A percentile compares a stretch with the other conserved stretches of the same genome.
phyloP scores from a whole-genome alignment of 92 coral and sea anemone genomes.

The Metridium senile region DNA sequence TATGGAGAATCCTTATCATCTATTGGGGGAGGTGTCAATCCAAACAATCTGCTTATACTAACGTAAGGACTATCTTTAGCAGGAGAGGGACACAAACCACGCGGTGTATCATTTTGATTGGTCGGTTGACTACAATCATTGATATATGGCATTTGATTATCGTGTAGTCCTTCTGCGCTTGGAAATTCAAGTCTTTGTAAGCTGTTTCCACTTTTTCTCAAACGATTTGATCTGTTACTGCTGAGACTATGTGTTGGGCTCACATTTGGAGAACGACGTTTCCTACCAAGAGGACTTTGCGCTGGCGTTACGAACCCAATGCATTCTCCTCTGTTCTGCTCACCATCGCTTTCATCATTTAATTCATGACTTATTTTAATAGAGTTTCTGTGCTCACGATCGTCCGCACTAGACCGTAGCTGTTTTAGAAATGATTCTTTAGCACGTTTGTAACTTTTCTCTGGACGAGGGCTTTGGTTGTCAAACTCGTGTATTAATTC shows the following conservation, averaged over 20 bases:
- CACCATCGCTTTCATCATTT: not conserved
- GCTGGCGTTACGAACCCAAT: constrained; percentile 20
- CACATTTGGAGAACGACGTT: constrained; percentile 20
- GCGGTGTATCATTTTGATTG: constrained; percentile 10
- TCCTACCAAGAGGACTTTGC: constrained; percentile 18
- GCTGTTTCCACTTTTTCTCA: constrained; percentile 2
- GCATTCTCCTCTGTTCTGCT: not conserved
- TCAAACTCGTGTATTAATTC: constrained; percentile 1
- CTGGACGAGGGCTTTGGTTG: constrained; percentile 1
- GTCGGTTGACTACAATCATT: not conserved
- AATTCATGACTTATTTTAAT: not conserved
- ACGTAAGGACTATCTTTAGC: constrained; percentile 28
- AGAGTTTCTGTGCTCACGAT: constrained; percentile 6
- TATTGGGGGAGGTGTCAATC: constrained; percentile 28
- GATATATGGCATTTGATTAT: not conserved
- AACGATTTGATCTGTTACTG: constrained; percentile 7
- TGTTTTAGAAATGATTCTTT: constrained; percentile 42
- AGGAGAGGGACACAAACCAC: constrained; percentile 21
- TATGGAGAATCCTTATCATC: constrained; percentile 10
- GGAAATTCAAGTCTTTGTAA: not conserved
- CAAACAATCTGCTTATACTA: constrained; percentile 31
- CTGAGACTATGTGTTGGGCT: constrained; percentile 25
- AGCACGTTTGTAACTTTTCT: constrained; percentile 26
- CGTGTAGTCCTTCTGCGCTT: constrained; percentile 7
- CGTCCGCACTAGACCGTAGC: constrained; percentile 27